Evolutionary conservation across 2,888 invertebrate species (phyloP).

Genomic region (Epirrita christyi): DNA sequence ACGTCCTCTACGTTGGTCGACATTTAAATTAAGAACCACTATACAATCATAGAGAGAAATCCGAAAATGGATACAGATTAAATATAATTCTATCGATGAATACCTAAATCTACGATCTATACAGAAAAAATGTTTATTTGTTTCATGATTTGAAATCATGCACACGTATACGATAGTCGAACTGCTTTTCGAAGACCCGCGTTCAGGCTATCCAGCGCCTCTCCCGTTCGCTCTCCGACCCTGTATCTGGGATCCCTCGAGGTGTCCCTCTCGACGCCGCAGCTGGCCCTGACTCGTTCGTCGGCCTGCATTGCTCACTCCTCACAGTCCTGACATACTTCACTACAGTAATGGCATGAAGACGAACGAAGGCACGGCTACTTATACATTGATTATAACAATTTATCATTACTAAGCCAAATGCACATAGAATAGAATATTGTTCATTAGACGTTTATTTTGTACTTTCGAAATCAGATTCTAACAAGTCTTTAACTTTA

Average conservation of each 20-base stretch:
- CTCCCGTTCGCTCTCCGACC: neutral
- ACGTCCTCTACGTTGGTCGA: constrained; percentile 84
- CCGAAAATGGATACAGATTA: constrained; percentile 83
- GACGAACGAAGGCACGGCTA: constrained; percentile 84
- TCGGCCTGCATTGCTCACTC: constrained; percentile 43
- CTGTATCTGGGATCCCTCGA: neutral
- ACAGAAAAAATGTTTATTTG: constrained; percentile 77
- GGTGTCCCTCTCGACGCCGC: neutral
- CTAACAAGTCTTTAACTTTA: constrained; percentile 82
- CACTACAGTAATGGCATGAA: constrained; percentile 59
- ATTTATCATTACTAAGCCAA: constrained; percentile 68
- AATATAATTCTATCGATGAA: constrained; percentile 83
- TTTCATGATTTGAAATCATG: constrained; percentile 82
- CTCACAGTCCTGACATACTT: constrained; percentile 33
- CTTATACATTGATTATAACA: constrained; percentile 72
- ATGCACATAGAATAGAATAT: constrained; percentile 78
- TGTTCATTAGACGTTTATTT: constrained; percentile 79
- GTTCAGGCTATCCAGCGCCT: constrained; percentile 61
- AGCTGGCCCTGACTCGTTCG: constrained; percentile 45
- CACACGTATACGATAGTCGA: constrained; percentile 82
- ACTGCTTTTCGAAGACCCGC: constrained; percentile 79
- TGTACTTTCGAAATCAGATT: constrained; percentile 84
- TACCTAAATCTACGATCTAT: constrained; percentile 79
- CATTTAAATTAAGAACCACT: constrained; percentile 82
- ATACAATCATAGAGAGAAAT: constrained; percentile 85